A percentile compares a stretch with the other conserved stretches of the same genome.
These are phyloP conservation scores for Chrysolina haemoptera DNA, from an alignment of 2,888 invertebrate genomes.

Conservation along the genomic window DNA sequence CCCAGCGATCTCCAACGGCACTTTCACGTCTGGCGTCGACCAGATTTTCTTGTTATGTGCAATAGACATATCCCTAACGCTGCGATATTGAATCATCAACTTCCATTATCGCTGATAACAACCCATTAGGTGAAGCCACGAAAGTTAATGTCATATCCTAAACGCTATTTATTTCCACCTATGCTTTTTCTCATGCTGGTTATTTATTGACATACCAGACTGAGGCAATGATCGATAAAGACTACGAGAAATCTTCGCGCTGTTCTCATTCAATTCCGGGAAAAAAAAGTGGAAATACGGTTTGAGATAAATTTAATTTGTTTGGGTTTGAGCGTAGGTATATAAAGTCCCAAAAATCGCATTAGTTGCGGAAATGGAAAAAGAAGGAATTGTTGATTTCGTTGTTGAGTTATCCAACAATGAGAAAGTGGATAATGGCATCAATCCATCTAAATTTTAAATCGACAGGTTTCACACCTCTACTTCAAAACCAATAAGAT, in stretches of 20 bases:
- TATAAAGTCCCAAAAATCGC: background rate
- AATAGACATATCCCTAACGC: background rate
- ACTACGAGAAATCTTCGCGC: background rate
- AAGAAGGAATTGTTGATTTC: background rate
- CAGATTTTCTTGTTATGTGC: background rate
- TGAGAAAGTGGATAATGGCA: background rate
- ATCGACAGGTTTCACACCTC: no score
- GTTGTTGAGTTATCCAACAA: no score
- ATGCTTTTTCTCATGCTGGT: background rate
- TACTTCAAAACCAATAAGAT: no score
- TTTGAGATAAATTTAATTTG: background rate
- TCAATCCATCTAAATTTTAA: background rate
- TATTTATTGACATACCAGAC: constrained; percentile 1
- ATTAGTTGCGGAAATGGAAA: background rate
- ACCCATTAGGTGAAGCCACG: background rate
- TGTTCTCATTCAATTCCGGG: background rate
- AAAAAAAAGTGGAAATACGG: background rate
- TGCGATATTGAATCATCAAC: background rate
- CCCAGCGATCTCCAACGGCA: background rate
- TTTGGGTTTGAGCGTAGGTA: background rate
- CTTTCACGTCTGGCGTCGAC: background rate
- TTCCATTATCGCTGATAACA: background rate
- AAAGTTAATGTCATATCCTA: background rate
- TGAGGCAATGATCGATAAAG: background rate
- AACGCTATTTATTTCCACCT: background rate